Evolutionary conservation across 2,113 vertebrate genomes (phyloP).

Genomic region (Platichthys flesus): DNA sequence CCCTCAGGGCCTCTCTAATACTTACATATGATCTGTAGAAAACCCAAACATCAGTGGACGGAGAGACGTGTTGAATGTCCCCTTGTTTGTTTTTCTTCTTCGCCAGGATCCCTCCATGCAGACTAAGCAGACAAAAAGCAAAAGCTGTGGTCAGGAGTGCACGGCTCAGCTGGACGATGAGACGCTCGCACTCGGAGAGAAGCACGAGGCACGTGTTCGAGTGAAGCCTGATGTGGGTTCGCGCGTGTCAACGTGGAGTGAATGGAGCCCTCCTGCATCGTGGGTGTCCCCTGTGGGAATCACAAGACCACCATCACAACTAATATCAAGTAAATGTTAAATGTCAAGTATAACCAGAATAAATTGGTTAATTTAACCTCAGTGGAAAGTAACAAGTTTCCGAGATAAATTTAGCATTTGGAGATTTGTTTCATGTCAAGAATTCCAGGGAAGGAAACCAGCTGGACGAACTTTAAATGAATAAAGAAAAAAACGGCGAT

Average conservation of each 20-base stretch:
- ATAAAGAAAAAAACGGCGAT: too few relatives aligned
- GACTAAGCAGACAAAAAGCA: accelerated
- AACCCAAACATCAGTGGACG: background rate
- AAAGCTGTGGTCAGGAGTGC: accelerated
- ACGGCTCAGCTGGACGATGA: background rate
- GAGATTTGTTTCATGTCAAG: background rate
- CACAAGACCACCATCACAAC: background rate
- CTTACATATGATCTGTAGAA: background rate
- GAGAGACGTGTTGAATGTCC: too few relatives aligned
- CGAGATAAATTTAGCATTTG: background rate
- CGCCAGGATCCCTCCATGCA: conserved; percentile 9
- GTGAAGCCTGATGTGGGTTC: accelerated
- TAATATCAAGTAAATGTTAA: background rate
- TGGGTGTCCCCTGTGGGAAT: conserved; percentile 47
- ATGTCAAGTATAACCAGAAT: background rate
- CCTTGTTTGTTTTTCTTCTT: background rate
- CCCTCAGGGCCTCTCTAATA: background rate
- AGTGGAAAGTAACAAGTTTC: too few relatives aligned
- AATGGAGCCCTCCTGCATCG: conserved; percentile 64
- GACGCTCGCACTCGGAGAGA: background rate
- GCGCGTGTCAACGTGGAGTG: conserved; percentile 38
- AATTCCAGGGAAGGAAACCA: background rate
- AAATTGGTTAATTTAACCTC: background rate
- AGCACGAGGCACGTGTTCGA: conserved; percentile 43
- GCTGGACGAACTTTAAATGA: background rate